Evolutionary conservation across 2,113 vertebrate species (phyloP), one percentile per base, ranked within the genome.

Genomic region (Monarcha castaneiventris): DNA sequence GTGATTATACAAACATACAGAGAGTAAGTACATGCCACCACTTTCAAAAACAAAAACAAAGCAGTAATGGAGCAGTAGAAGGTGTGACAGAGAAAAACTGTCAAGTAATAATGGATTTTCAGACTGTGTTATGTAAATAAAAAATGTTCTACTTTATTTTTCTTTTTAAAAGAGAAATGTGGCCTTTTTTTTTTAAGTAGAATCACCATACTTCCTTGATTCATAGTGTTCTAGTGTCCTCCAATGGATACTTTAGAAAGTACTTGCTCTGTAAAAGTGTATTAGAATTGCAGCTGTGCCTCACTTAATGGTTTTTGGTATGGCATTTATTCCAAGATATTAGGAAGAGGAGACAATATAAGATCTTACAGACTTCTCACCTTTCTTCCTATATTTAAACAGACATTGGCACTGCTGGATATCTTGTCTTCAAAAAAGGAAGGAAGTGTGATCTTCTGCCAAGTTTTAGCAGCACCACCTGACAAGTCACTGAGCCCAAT

Each of bases 171-270:
- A 88, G 20, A 66, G 52, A 80, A 68, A 83, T 23, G 19, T 26
- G 21, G 3, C 6, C 3, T 27, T 43, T 44, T 74, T 69, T 66
- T 54, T 21, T 21, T 0, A 23, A 76, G 41, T n/a, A 54, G 33
- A 77, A 71, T 21, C 68, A 63, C 23, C 8, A 16, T n/a, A 30
- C 26, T 79, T 51, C 54, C 73, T 72, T 61, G 81, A 96, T 98
- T 97, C 97, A 87, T 94, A 97, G 97, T 96, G 97, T 95, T 98
- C 96, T 97, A 97, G 87, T 98, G 97, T 98, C 98, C 98, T 98
- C 98, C 97, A 96, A 96, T 98, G 98, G 98, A 97, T 96, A 71
- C 35, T 97, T 89, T 77, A 25, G 93, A 98, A 97, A 98, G 77
- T 95, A 95, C 95, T 94, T 66, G 78, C 64, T 81, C 62, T 90